A percentile compares a stretch with the other conserved stretches of the same genome.
phyloP scores from a whole-genome alignment of 1,140 invertebrate species.

The Scaptomyza hsui region DNA sequence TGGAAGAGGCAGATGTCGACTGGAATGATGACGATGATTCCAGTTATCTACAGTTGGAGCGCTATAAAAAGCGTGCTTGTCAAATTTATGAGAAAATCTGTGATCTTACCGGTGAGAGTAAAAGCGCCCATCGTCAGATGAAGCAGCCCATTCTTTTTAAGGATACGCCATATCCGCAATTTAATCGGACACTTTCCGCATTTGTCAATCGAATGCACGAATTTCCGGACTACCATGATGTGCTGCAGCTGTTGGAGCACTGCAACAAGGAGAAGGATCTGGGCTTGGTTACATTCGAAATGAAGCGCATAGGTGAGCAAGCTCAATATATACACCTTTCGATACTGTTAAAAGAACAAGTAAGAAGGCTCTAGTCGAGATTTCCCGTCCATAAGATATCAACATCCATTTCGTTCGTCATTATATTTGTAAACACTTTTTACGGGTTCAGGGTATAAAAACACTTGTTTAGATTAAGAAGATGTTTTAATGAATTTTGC shows the following conservation, averaged over 20 bases:
- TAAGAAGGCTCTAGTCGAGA: too few relatives aligned
- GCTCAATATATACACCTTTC: too few relatives aligned
- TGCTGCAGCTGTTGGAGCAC: constrained; percentile 84
- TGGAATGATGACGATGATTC: constrained; percentile 85
- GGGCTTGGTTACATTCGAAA: constrained; percentile 75
- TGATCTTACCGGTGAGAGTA: constrained; percentile 84
- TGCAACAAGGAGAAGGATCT: constrained; percentile 84
- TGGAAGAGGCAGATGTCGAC: constrained; percentile 85
- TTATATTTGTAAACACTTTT: too few relatives aligned
- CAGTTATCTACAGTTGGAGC: constrained; percentile 85
- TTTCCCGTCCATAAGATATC: too few relatives aligned
- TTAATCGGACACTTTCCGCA: constrained; percentile 86
- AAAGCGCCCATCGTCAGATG: constrained; percentile 84
- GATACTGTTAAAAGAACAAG: too few relatives aligned
- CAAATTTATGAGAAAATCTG: constrained; percentile 85
- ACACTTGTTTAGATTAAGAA: too few relatives aligned
- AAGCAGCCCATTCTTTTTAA: constrained; percentile 84
- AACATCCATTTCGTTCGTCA: too few relatives aligned
- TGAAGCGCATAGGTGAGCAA: constrained; percentile 84
- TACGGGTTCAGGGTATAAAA: too few relatives aligned
- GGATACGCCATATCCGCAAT: constrained; percentile 83
- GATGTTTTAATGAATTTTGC: too few relatives aligned
- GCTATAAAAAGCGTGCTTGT: constrained; percentile 84
- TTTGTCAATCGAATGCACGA: constrained; percentile 84
- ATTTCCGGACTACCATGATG: constrained; percentile 87